These are phyloP conservation scores for Mamestra configurata DNA, from an alignment of 1,140 invertebrate species.

Conservation along the genomic window DNA sequence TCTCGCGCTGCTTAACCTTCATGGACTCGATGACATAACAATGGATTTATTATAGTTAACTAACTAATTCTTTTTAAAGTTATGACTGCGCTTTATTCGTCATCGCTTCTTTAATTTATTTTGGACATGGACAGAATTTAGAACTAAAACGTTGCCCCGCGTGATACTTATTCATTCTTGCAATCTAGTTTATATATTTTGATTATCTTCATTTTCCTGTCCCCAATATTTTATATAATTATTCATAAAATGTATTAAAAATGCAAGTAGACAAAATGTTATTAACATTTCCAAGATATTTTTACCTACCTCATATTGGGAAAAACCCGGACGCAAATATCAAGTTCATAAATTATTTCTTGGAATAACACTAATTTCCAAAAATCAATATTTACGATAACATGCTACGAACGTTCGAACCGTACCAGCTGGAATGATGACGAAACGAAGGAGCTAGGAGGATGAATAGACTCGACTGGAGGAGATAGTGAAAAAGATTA, in stretches of 20 bases:
- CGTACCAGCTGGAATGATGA: no score
- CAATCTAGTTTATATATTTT: neutral
- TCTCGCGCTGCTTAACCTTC: constrained; percentile 23
- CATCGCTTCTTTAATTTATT: neutral
- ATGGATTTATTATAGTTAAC: neutral
- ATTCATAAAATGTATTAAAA: neutral
- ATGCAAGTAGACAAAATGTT: no score
- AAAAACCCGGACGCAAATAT: neutral
- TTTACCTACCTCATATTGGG: neutral
- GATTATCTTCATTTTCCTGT: neutral
- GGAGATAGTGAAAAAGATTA: no score
- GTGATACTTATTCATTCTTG: neutral
- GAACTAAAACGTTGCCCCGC: neutral
- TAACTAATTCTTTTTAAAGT: neutral
- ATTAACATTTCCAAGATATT: neutral
- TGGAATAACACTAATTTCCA: no score
- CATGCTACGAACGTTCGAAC: no score
- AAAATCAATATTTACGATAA: no score
- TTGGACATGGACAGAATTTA: neutral
- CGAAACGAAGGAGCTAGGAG: no score
- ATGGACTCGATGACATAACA: constrained; percentile 5
- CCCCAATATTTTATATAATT: neutral
- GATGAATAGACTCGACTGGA: no score
- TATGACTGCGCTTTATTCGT: neutral
- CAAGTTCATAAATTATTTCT: no score